These are phyloP conservation scores for Corythaixoides concolor DNA, from an alignment of 2,113 vertebrate species.

Conservation along the genomic window DNA sequence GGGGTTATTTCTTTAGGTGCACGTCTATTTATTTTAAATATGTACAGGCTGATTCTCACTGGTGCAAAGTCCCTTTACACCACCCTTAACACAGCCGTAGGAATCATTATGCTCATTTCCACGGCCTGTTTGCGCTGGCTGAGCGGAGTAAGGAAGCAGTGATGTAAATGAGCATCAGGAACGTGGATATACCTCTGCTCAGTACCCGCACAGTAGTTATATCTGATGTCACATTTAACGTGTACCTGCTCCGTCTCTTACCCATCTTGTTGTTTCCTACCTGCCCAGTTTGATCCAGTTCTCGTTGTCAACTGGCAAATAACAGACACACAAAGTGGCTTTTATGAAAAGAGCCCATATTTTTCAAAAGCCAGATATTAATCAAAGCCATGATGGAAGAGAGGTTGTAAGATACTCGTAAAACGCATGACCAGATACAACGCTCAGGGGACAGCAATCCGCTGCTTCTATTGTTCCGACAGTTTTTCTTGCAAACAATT, in stretches of 20 bases:
- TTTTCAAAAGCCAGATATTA: conserved; percentile 7
- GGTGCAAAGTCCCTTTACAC: not conserved
- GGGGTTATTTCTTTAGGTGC: conserved; percentile 47
- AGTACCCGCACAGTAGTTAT: not conserved
- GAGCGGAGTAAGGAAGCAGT: not conserved
- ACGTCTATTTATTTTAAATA: conserved; percentile 54
- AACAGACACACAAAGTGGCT: not conserved
- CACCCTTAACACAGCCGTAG: not conserved
- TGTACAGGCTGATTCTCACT: not conserved
- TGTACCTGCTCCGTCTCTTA: not conserved
- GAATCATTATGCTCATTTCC: rapidly evolving
- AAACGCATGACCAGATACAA: not conserved
- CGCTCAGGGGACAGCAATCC: not conserved
- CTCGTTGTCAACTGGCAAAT: not conserved
- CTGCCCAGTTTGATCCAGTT: conserved; percentile 7
- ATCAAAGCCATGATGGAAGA: conserved; percentile 36
- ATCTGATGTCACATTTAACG: not conserved
- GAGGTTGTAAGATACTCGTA: not conserved
- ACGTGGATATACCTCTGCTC: not conserved
- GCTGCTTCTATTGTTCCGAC: not conserved
- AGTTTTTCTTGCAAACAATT: not conserved
- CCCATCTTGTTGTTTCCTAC: not conserved
- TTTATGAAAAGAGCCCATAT: not conserved
- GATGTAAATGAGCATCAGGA: rapidly evolving
- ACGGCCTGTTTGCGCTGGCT: not conserved